Conservation (phyloP, 2,888 invertebrate species). For the Eubasilissa splendida region DNA sequence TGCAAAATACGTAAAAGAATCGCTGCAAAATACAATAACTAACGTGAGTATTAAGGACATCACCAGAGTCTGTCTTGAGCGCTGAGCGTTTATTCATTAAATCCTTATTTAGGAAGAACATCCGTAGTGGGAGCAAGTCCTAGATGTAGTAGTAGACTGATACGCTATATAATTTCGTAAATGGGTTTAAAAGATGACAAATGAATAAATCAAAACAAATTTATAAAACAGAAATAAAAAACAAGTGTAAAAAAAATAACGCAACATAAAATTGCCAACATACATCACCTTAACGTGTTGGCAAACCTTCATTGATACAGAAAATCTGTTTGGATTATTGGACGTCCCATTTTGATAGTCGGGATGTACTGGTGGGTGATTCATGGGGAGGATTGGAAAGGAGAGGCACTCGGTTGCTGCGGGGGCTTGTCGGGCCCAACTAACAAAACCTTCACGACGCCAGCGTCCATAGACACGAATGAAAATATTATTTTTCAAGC, state of each 20-base stretch:
- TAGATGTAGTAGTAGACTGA: too few species aligned
- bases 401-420: too few species aligned
- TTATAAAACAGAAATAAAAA: background rate
- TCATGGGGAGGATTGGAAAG: background rate
- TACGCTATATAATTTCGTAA: too few species aligned
- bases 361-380: background rate
- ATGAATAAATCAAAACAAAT: background rate
- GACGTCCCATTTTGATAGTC: background rate
- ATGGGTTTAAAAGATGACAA: too few species aligned
- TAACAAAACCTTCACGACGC: background rate
- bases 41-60: too few species aligned
- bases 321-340: slow-evolving; percentile 11
- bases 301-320: background rate
- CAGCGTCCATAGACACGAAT: background rate
- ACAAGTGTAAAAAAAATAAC: background rate
- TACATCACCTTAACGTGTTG: background rate
- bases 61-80: too few species aligned
- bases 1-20: too few species aligned
- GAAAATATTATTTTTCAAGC: background rate
- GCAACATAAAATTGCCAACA: slow-evolving; percentile 5
- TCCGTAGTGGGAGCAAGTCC: too few species aligned
- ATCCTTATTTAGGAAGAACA: too few species aligned
- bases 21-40: too few species aligned
- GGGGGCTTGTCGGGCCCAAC: background rate
- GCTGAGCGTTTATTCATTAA: too few species aligned